Percentiles rank a stretch among this genome's conserved stretches.
Evolutionary conservation across 2,888 invertebrate species (phyloP).

Genomic region (Dastarcus helophoroides): DNA sequence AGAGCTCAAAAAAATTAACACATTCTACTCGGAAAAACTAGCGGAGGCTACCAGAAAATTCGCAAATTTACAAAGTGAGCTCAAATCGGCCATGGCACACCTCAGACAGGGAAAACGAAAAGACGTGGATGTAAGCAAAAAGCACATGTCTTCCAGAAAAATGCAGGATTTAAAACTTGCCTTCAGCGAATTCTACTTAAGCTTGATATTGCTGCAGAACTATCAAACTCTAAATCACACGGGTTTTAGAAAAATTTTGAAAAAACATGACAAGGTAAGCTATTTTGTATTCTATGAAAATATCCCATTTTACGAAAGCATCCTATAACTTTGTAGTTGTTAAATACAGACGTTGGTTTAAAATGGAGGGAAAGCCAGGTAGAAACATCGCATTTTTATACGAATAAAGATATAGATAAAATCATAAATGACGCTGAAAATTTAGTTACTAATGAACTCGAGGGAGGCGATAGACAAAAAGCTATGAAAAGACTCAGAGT

Average conservation of each 20-base stretch:
- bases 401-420: conserved; percentile 74
- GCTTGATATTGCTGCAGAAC: conserved; percentile 74
- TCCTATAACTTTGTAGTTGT: conserved; percentile 37
- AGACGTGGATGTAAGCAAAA: conserved; percentile 21
- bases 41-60: conserved; percentile 78
- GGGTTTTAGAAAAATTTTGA: conserved; percentile 81
- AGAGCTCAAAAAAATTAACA: conserved; percentile 78
- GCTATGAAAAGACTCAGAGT: conserved; percentile 82
- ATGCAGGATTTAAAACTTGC: conserved; percentile 75
- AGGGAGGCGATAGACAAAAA: conserved; percentile 69
- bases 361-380: conserved; percentile 70
- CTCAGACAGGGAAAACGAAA: conserved; percentile 27
- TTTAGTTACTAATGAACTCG: conserved; percentile 55
- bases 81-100: conserved; percentile 41
- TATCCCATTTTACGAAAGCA: conserved; percentile 4
- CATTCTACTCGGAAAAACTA: conserved; percentile 80
- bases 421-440: conserved; percentile 71
- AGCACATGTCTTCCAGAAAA: conserved; percentile 50
- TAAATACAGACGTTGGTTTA: conserved; percentile 48
- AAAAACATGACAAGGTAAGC: conserved; percentile 78
- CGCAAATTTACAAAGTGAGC: conserved; percentile 59
- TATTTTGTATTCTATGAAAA: conserved; percentile 3
- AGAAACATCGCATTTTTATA: conserved; percentile 73
- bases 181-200: conserved; percentile 82
- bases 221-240: conserved; percentile 83